Conservation (phyloP, 2,888 invertebrate genomes). For the Drosophila recens region DNA sequence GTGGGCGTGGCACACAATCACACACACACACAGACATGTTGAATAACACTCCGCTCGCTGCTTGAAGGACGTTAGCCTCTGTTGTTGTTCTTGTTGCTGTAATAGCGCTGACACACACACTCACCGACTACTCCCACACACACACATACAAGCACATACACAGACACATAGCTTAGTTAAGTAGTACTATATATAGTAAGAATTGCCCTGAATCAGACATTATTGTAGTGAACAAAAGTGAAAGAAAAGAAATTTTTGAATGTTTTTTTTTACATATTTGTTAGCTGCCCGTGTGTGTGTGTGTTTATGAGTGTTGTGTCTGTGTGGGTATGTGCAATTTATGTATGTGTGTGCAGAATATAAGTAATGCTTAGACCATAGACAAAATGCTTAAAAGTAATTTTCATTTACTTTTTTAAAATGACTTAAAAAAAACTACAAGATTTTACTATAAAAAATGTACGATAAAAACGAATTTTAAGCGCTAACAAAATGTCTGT, state of each 20-base stretch:
- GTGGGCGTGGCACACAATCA: slow-evolving; percentile 49
- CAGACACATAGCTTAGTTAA: slow-evolving; percentile 45
- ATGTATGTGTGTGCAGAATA: slow-evolving; percentile 39
- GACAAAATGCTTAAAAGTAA: slow-evolving; percentile 74
- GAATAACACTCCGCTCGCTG: slow-evolving; percentile 38
- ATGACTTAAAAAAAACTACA: slow-evolving; percentile 48
- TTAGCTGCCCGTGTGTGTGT: slow-evolving; percentile 53
- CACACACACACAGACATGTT: slow-evolving; percentile 13
- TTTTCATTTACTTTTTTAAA: slow-evolving; percentile 45
- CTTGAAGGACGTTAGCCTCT: slow-evolving; percentile 80
- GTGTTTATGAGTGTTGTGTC: slow-evolving; percentile 21
- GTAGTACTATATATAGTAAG: slow-evolving; percentile 22
- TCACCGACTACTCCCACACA: slow-evolving; percentile 29
- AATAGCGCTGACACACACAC: slow-evolving; percentile 26
- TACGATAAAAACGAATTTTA: slow-evolving; percentile 53
- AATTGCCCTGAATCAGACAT: slow-evolving; percentile 10
- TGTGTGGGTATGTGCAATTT: slow-evolving; percentile 23
- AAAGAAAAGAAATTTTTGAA: slow-evolving; percentile 14
- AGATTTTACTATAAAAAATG: slow-evolving; percentile 56
- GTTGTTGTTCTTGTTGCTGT: slow-evolving; percentile 48
- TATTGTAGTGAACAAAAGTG: slow-evolving; percentile 45
- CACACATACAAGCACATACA: slow-evolving; percentile 47
- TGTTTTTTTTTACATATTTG: slow-evolving; percentile 32
- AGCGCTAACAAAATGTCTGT: slow-evolving; percentile 67
- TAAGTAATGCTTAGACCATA: slow-evolving; percentile 72